phyloP scores from a whole-genome alignment of 1,140 invertebrate genomes.

The Caenorhabditis tropicalis region DNA sequence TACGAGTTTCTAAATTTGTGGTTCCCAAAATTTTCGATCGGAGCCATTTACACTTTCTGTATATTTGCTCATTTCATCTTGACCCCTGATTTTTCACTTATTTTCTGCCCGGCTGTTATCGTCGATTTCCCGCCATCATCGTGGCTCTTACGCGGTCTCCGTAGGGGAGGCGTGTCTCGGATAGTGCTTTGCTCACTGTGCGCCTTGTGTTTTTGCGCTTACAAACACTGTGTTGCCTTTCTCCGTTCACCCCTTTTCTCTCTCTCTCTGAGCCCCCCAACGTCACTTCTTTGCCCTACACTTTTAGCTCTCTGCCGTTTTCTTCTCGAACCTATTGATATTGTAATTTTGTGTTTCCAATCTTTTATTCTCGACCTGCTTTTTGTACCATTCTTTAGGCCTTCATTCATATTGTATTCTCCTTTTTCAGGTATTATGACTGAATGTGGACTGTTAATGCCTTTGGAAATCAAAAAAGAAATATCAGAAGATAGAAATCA shows the following conservation, averaged over 20 bases:
- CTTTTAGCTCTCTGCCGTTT: background rate
- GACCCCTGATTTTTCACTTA: constrained; percentile 10
- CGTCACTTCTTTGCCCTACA: background rate
- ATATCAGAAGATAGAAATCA: background rate
- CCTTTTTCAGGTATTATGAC: background rate
- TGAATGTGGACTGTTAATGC: background rate
- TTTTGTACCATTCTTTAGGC: background rate
- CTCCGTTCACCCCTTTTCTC: background rate
- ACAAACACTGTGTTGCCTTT: constrained; percentile 33
- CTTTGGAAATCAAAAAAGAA: background rate
- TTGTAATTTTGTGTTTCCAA: background rate
- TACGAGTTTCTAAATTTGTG: too few species aligned
- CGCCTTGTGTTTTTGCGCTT: constrained; percentile 35
- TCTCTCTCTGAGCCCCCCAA: background rate
- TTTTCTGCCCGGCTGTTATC: background rate
- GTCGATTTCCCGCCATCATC: background rate
- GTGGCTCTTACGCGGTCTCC: background rate
- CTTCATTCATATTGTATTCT: background rate
- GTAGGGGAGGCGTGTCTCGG: background rate
- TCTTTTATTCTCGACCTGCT: background rate
- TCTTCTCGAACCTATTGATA: background rate
- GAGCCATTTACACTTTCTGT: too few species aligned
- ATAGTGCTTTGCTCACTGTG: constrained; percentile 26
- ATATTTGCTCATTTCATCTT: background rate
- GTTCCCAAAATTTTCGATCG: too few species aligned